phyloP scores from a whole-genome alignment of 1,140 invertebrate species.

The Elysia chlorotica region DNA sequence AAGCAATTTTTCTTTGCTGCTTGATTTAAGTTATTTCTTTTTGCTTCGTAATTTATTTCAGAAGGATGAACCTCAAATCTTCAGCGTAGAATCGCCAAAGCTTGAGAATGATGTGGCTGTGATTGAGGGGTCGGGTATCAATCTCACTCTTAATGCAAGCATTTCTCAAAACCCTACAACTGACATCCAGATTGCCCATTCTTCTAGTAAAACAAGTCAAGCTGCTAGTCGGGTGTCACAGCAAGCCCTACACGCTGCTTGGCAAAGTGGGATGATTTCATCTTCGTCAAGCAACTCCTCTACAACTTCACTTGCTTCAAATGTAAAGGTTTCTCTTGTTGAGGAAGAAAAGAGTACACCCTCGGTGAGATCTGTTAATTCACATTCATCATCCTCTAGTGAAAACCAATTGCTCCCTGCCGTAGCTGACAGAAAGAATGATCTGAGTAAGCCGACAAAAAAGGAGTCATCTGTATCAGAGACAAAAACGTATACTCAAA shows the following conservation, averaged over 20 bases:
- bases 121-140: not conserved
- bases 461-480: too few species aligned
- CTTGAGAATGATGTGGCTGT: not conserved
- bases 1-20: not conserved
- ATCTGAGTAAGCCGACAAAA: not conserved
- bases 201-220: not conserved
- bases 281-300: slow-evolving; percentile 18
- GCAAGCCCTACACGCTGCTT: slow-evolving; percentile 15
- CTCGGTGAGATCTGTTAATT: not conserved
- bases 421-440: not conserved
- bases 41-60: slow-evolving; percentile 8
- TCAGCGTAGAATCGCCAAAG: slow-evolving; percentile 18
- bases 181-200: too few species aligned
- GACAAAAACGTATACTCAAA: too few species aligned
- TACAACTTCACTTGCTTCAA: slow-evolving; percentile 10
- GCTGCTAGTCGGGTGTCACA: not conserved
- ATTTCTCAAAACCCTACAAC: not conserved
- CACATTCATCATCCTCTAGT: slow-evolving; percentile 7
- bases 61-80: not conserved
- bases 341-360: not conserved
- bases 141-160: not conserved
- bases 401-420: slow-evolving; percentile 1
- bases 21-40: not conserved
- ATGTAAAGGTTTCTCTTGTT: not conserved
- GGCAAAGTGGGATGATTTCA: slow-evolving; percentile 27